Base-by-base conservation (phyloP, 2,888 invertebrate species). In the Caenorhabditis doughertyi region DNA sequence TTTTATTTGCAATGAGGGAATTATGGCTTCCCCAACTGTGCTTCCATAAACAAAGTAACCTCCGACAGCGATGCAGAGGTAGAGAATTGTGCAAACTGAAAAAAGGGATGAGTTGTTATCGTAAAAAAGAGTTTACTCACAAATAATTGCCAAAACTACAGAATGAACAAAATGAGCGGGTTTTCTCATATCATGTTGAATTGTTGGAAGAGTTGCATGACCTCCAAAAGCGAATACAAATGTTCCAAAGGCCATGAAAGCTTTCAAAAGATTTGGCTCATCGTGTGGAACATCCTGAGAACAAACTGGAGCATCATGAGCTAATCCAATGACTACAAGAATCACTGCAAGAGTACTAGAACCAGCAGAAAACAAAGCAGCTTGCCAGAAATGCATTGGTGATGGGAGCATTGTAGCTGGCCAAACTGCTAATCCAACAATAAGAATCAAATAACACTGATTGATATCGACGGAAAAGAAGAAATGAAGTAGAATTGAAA, bases 131-230 rank as follows among this genome's bases (percentile, higher is more conserved):
- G n/a, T n/a, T 16, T 11, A 83, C 68, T 49, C 21, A 88, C 88
- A 65, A 18, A 58, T 47, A 53, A 87, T 84, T 1, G 85, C 84
- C 32, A 88, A 62, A 11, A 85, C 62, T 9, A 86, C 71, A 5
- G 88, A 84, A 55, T 84, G 77, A 11, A 77, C 79, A 49, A 88
- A 88, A 49, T 87, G 81, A 21, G 81, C 84, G 0, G 88, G 88
- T 42, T 85, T 84, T 21, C 71, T 80, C 88, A 88, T 87, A 56
- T 88, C 88, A 68, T 88, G 88, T 47, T 88, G 88, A 62, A 88
- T 88, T 9, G 88, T 88, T 8, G 88, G 88, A 23, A 88, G 73
- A 9, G 83, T 83, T 18, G 84, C 77, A 53, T 86, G 86, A 3
- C 86, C 86, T 64, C 86, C 86, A 29, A 79, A 86, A 2, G 86